Percentiles rank a stretch among this genome's conserved stretches.
Conservation (phyloP, 2,797 vertebrate genomes). For the Meriones psammophilus region DNA sequence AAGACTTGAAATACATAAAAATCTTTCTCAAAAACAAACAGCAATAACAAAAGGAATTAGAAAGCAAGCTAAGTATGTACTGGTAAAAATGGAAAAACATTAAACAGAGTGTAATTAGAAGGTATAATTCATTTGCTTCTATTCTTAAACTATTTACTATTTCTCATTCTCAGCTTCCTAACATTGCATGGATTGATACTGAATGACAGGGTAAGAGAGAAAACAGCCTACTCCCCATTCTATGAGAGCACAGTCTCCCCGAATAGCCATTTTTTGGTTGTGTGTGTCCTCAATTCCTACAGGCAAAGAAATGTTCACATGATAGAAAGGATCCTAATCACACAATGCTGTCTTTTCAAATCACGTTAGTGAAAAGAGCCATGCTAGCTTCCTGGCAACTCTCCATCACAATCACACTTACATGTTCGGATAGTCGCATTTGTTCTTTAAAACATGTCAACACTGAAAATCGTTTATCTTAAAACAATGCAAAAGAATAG, state of each 20-base stretch:
- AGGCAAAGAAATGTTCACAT: constrained; percentile 21
- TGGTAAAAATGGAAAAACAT: not conserved
- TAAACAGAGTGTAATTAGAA: not conserved
- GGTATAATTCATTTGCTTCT: not conserved
- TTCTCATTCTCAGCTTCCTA: not conserved
- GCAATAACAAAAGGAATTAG: too few species aligned
- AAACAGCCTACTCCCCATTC: not conserved
- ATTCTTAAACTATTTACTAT: constrained; percentile 19
- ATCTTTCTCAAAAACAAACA: not conserved
- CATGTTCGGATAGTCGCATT: not conserved
- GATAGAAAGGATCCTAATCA: not conserved
- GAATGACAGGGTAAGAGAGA: not conserved
- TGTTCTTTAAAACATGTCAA: constrained; percentile 12
- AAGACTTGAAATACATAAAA: not conserved
- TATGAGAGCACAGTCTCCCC: not conserved
- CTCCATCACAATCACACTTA: not conserved
- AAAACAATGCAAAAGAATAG: constrained; percentile 24
- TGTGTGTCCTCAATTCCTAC: not conserved
- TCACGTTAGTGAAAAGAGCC: not conserved
- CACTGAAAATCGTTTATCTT: constrained; percentile 16
- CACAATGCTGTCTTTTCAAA: constrained; percentile 16
- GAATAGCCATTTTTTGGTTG: not conserved
- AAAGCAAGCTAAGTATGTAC: not conserved
- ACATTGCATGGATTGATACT: constrained; percentile 18
- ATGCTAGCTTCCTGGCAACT: not conserved